Percentiles rank a stretch among this genome's conserved stretches.
phyloP scores from a whole-genome alignment of 2,113 vertebrate species.

The Cochlearius cochlearius region DNA sequence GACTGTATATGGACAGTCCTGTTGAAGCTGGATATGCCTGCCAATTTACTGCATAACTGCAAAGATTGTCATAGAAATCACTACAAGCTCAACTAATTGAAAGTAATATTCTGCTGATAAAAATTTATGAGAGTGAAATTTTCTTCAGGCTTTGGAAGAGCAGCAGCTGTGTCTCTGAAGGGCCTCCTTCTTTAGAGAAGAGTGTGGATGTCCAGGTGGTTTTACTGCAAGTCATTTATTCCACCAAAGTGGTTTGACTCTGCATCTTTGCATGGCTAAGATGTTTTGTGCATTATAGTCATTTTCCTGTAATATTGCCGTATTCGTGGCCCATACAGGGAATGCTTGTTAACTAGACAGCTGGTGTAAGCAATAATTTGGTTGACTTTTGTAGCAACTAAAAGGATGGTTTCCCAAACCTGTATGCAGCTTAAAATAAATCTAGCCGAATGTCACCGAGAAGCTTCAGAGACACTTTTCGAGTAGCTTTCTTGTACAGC shows the following conservation, averaged over 20 bases:
- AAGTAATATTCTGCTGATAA: background rate
- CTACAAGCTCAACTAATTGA: background rate
- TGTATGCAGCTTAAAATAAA: background rate
- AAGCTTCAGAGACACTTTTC: background rate
- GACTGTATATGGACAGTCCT: background rate
- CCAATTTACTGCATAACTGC: background rate
- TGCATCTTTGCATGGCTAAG: background rate
- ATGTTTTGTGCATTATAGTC: background rate
- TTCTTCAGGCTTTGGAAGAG: background rate
- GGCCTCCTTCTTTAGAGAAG: background rate
- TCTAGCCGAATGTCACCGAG: background rate
- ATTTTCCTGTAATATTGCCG: background rate
- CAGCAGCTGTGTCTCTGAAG: background rate
- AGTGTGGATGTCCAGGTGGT: background rate
- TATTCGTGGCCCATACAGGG: background rate
- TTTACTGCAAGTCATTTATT: background rate
- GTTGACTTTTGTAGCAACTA: background rate
- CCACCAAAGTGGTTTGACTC: background rate
- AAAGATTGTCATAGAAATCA: background rate
- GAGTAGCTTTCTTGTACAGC: background rate
- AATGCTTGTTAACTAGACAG: background rate
- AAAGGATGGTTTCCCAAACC: background rate
- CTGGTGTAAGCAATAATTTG: background rate
- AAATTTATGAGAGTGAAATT: background rate
- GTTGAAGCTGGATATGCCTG: background rate